phyloP scores from a whole-genome alignment of 2,797 vertebrate genomes.

The Poecilia velifera region DNA sequence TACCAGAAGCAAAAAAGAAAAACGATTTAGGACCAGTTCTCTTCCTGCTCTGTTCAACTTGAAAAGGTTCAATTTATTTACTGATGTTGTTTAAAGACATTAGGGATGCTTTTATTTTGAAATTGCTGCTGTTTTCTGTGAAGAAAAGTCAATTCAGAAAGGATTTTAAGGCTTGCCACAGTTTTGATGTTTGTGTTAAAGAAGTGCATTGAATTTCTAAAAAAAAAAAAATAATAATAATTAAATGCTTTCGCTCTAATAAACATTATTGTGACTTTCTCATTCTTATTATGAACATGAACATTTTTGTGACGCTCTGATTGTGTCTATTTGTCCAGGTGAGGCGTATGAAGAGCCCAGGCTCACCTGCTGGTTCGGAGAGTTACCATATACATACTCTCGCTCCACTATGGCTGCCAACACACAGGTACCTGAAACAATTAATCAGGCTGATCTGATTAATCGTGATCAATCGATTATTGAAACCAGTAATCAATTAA shows the following conservation, averaged over 20 bases:
- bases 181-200: not conserved
- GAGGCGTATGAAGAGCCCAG: constrained; percentile 89
- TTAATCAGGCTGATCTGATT: no score
- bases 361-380: constrained; percentile 95
- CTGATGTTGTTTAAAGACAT: constrained; percentile 4
- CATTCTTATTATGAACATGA: not conserved
- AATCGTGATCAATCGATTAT: no score
- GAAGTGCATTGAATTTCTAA: no score
- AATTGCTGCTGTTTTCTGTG: not conserved
- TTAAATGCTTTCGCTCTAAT: not conserved
- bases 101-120: constrained; percentile 7
- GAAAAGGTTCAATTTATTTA: not conserved
- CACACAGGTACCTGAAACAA: constrained; percentile 77
- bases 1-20: not conserved
- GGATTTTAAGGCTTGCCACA: not conserved
- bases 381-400: constrained; percentile 93
- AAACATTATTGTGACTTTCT: not conserved
- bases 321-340: constrained; percentile 72
- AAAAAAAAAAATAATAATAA: no score
- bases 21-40: constrained; percentile 2
- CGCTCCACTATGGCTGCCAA: constrained; percentile 89
- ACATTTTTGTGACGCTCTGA: not conserved
- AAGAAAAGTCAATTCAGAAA: not conserved
- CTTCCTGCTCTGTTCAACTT: constrained; percentile 6
- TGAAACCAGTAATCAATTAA: no score